Evolutionary conservation across 2,888 invertebrate genomes (phyloP).

Genomic region (Dryocosmus kuriphilus): DNA sequence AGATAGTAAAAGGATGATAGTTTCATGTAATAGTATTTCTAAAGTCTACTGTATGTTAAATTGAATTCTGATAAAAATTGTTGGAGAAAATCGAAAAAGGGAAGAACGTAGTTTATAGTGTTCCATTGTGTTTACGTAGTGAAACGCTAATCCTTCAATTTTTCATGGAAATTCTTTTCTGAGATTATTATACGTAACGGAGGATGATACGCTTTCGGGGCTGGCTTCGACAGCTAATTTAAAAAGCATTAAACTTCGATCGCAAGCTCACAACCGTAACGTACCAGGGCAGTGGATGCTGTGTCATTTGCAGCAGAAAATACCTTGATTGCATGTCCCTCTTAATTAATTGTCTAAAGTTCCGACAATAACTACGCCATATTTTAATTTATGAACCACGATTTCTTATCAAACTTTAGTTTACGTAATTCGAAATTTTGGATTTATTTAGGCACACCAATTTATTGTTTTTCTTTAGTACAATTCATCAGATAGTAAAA

Average conservation of each 20-base stretch:
- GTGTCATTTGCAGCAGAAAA: conserved; percentile 33
- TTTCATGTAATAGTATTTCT: no score
- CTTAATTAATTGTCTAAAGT: conserved; percentile 11
- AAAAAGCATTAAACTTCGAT: conserved; percentile 37
- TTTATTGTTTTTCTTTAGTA: no score
- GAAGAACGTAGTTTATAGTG: background rate
- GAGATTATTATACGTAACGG: conserved; percentile 6
- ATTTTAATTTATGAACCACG: background rate
- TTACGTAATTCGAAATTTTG: no score
- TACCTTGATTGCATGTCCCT: conserved; percentile 10
- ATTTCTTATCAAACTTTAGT: background rate
- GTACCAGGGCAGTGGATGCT: background rate
- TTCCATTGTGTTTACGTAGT: conserved; percentile 2
- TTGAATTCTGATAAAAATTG: background rate
- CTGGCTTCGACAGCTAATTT: conserved; percentile 37
- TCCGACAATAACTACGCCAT: background rate
- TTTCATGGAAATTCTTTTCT: conserved; percentile 24
- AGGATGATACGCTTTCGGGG: conserved; percentile 29
- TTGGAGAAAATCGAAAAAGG: background rate
- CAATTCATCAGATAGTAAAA: no score
- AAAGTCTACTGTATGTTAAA: background rate
- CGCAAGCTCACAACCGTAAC: conserved; percentile 10
- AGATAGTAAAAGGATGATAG: background rate
- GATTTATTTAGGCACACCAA: no score
- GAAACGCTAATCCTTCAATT: conserved; percentile 3